phyloP scores from a whole-genome alignment of 2,888 invertebrate genomes.

The Synergus gifuensis region DNA sequence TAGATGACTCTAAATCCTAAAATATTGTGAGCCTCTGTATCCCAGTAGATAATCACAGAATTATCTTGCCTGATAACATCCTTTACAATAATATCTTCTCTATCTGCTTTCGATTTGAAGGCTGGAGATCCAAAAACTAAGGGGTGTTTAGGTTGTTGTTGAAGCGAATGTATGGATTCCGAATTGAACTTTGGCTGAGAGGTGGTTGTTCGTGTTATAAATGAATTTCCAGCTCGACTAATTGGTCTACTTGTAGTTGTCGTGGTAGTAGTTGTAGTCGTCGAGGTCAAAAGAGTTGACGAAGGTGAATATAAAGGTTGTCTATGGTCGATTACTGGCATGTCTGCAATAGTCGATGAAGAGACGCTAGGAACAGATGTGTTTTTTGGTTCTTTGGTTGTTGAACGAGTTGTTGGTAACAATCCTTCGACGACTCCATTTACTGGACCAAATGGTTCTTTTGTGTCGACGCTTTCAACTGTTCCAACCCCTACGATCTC shows the following conservation, averaged over 20 bases:
- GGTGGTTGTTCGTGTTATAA: conserved; percentile 71
- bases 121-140: conserved; percentile 85
- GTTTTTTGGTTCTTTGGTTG: conserved; percentile 68
- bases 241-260: conserved; percentile 65
- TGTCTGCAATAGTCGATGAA: conserved; percentile 69
- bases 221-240: conserved; percentile 71
- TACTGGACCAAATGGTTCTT: conserved; percentile 69
- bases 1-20: conserved; percentile 80
- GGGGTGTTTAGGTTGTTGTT: conserved; percentile 83
- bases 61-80: conserved; percentile 92
- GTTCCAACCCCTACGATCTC: conserved; percentile 80
- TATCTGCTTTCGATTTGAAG: conserved; percentile 82
- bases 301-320: conserved; percentile 72
- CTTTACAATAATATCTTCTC: conserved; percentile 91
- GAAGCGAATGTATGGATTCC: conserved; percentile 63
- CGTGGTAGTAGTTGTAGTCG: conserved; percentile 57
- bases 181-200: conserved; percentile 58
- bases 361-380: conserved; percentile 54
- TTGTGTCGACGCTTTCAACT: conserved; percentile 79
- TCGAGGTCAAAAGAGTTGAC: conserved; percentile 74
- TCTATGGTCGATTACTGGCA: conserved; percentile 79
- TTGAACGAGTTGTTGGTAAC: conserved; percentile 69
- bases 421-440: conserved; percentile 76
- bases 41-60: conserved; percentile 94
- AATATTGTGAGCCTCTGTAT: conserved; percentile 91